Evolutionary conservation across 2,888 invertebrate genomes (phyloP).

Genomic region (Phrixothrix hirtus): DNA sequence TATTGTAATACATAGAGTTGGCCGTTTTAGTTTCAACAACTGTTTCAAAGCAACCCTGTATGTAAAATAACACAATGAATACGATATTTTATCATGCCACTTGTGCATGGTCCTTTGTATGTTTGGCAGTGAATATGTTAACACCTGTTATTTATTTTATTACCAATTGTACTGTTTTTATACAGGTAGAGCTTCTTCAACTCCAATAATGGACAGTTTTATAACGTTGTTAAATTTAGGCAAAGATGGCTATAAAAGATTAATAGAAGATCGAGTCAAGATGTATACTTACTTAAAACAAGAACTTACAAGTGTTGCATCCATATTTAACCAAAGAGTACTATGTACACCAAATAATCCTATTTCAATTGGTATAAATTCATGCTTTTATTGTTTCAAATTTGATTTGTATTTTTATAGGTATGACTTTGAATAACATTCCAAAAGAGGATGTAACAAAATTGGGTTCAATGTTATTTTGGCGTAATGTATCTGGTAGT

Average conservation of each 20-base stretch:
- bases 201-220: conserved; percentile 73
- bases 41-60: no score
- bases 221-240: conserved; percentile 76
- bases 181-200: conserved; percentile 70
- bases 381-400: neutral
- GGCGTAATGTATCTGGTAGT: conserved; percentile 72
- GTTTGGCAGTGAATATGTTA: no score
- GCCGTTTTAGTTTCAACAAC: no score
- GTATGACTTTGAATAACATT: conserved; percentile 56
- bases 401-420: conserved; percentile 40
- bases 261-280: conserved; percentile 53
- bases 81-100: no score
- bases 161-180: conserved; percentile 12
- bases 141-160: no score
- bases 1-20: no score
- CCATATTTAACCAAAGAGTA: conserved; percentile 62
- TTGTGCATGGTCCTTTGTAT: no score
- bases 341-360: conserved; percentile 67
- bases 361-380: conserved; percentile 66
- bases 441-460: conserved; percentile 60
- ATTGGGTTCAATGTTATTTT: conserved; percentile 74
- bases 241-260: conserved; percentile 63
- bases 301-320: conserved; percentile 58
- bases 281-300: conserved; percentile 31
- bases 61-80: no score